Evolutionary conservation across 2,888 invertebrate species (phyloP).

Genomic region (Neoscelio sp.): DNA sequence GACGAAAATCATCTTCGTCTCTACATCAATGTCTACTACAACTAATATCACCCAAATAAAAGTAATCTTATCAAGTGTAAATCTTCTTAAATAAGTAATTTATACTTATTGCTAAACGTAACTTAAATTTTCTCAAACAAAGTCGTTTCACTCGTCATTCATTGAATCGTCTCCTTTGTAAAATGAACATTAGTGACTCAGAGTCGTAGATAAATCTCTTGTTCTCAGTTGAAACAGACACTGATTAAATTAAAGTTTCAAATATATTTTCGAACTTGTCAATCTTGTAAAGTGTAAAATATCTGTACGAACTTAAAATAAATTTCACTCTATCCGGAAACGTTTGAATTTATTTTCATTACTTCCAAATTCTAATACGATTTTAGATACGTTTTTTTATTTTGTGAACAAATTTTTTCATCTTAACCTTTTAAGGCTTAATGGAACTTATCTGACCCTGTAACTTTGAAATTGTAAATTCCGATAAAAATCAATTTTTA

Average conservation of each 20-base stretch:
- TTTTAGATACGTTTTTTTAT: too few relatives aligned
- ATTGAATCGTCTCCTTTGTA: constrained; percentile 2
- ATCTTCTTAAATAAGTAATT: too few relatives aligned
- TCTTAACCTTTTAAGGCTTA: too few relatives aligned
- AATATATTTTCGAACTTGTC: constrained; percentile 23
- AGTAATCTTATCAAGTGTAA: too few relatives aligned
- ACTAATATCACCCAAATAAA: too few relatives aligned
- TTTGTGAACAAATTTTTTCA: constrained; percentile 18
- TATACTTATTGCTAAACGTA: too few relatives aligned
- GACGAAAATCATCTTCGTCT: too few relatives aligned
- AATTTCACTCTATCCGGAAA: constrained; percentile 14
- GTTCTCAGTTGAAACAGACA: constrained; percentile 21
- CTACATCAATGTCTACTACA: too few relatives aligned
- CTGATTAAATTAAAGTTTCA: constrained; percentile 42
- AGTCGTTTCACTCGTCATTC: constrained; percentile 15
- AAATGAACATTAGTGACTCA: constrained; percentile 15
- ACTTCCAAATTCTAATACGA: constrained; percentile 13
- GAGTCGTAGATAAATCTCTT: constrained; percentile 18
- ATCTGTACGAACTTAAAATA: constrained; percentile 21
- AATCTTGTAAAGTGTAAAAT: constrained; percentile 13
- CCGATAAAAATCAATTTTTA: too few relatives aligned
- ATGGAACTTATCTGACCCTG: too few relatives aligned
- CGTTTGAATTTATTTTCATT: constrained; percentile 21
- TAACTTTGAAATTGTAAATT: too few relatives aligned
- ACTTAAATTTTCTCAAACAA: too few relatives aligned